Percentiles rank a stretch among this genome's conserved stretches.
Evolutionary conservation across 2,888 invertebrate genomes (phyloP).

Genomic region (Dastarcus helophoroides): DNA sequence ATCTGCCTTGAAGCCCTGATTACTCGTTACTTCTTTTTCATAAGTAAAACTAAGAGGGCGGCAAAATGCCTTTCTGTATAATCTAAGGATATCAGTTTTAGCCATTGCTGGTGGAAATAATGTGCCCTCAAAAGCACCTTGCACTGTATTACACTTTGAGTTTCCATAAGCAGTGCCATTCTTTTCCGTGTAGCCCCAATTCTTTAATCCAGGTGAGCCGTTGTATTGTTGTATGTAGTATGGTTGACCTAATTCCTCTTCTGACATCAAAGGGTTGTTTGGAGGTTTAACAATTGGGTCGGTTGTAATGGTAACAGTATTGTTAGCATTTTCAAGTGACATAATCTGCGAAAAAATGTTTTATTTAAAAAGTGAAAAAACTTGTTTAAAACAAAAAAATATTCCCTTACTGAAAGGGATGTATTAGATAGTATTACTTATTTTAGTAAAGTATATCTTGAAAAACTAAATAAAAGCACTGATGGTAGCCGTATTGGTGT

Average conservation of each 20-base stretch:
- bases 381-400: too few relatives aligned
- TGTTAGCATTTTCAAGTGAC: slow-evolving; percentile 48
- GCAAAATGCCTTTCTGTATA: slow-evolving; percentile 69
- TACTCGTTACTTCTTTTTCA: slow-evolving; percentile 26
- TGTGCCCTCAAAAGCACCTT: slow-evolving; percentile 60
- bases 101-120: slow-evolving; percentile 53
- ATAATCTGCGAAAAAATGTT: slow-evolving; percentile 41
- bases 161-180: slow-evolving; percentile 31
- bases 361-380: too few relatives aligned
- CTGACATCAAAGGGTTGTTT: slow-evolving; percentile 18
- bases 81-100: slow-evolving; percentile 42
- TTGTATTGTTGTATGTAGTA: slow-evolving; percentile 54
- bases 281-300: slow-evolving; percentile 23
- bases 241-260: slow-evolving; percentile 26
- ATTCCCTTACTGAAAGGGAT: too few relatives aligned
- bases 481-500: too few relatives aligned
- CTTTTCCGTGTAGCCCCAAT: slow-evolving; percentile 50
- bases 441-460: too few relatives aligned
- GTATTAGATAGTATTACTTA: too few relatives aligned
- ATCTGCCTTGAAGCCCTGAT: slow-evolving; percentile 48
- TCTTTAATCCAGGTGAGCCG: slow-evolving; percentile 49
- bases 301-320: slow-evolving; percentile 44
- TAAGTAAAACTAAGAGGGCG: slow-evolving; percentile 50
- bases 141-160: slow-evolving; percentile 53
- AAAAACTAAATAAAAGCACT: too few relatives aligned